phyloP scores from a whole-genome alignment of 2,888 invertebrate species.

The Chalcosyrphus nemorum region DNA sequence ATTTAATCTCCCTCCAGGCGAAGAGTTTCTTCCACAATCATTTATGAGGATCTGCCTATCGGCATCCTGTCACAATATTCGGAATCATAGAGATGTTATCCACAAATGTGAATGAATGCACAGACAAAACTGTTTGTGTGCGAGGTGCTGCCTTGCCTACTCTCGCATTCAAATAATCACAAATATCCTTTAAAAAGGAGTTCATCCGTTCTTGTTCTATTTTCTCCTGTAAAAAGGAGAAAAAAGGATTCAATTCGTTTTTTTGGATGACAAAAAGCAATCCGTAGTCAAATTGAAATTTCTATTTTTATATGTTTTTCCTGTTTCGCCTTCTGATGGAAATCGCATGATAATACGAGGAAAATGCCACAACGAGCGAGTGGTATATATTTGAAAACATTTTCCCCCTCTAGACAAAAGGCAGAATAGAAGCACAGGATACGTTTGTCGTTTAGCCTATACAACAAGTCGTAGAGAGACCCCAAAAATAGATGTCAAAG shows the following conservation, averaged over 20 bases:
- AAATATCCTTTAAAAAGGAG: conserved; percentile 5
- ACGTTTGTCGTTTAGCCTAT: conserved; percentile 19
- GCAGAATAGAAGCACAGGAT: conserved; percentile 12
- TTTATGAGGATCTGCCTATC: neutral
- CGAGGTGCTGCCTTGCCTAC: neutral
- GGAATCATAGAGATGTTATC: neutral
- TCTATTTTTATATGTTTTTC: neutral
- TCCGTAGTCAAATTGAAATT: conserved; percentile 8
- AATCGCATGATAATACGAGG: neutral
- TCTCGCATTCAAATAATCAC: neutral
- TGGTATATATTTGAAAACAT: conserved; percentile 11
- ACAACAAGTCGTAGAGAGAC: neutral
- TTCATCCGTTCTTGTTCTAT: neutral
- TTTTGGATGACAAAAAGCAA: conserved; percentile 22
- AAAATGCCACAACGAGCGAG: neutral
- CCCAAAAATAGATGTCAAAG: conserved; percentile 32
- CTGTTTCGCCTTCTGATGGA: neutral
- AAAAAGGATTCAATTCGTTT: conserved; percentile 12
- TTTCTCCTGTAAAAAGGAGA: neutral
- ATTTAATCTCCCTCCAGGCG: too few relatives aligned
- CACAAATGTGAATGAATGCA: neutral
- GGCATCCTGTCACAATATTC: neutral
- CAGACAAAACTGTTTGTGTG: neutral
- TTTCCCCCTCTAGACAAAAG: conserved; percentile 12
- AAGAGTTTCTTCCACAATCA: neutral